phyloP scores from a whole-genome alignment of 2,113 vertebrate genomes.

The Macquaria ambigua region DNA sequence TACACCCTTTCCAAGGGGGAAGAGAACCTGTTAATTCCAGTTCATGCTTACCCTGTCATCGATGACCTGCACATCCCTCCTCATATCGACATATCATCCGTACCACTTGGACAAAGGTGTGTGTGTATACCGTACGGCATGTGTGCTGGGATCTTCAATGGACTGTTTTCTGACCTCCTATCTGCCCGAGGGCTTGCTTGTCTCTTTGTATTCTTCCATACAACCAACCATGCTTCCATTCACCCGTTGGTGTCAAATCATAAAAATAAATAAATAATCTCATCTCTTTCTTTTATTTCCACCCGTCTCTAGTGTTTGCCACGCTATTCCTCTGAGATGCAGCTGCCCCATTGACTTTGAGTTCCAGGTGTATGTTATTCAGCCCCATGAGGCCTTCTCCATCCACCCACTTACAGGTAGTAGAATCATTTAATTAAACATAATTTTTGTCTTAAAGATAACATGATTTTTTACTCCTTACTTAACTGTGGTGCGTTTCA shows the following conservation, averaged over 20 bases:
- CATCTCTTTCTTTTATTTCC: not conserved
- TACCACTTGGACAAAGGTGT: slow-evolving; percentile 91
- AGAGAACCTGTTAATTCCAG: slow-evolving; percentile 90
- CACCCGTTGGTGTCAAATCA: slow-evolving; percentile 22
- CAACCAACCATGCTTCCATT: slow-evolving; percentile 38
- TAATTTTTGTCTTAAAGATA: not conserved
- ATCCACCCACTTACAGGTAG: slow-evolving; percentile 88
- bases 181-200: slow-evolving; percentile 37
- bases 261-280: not conserved
- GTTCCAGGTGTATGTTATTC: slow-evolving; percentile 88
- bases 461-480: not conserved
- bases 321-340: slow-evolving; percentile 91
- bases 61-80: slow-evolving; percentile 91
- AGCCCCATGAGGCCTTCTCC: slow-evolving; percentile 88
- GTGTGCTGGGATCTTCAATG: slow-evolving; percentile 8
- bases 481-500: not conserved
- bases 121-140: slow-evolving; percentile 33
- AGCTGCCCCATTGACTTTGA: slow-evolving; percentile 95
- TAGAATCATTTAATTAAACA: not conserved
- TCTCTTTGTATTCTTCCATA: slow-evolving; percentile 63
- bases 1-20: slow-evolving; percentile 84
- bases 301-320: slow-evolving; percentile 71
- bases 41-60: slow-evolving; percentile 92
- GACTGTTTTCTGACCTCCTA: slow-evolving; percentile 27
- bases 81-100: slow-evolving; percentile 87